Evolutionary conservation across 2,888 invertebrate species (phyloP).

Genomic region (Calliopum simillimum): DNA sequence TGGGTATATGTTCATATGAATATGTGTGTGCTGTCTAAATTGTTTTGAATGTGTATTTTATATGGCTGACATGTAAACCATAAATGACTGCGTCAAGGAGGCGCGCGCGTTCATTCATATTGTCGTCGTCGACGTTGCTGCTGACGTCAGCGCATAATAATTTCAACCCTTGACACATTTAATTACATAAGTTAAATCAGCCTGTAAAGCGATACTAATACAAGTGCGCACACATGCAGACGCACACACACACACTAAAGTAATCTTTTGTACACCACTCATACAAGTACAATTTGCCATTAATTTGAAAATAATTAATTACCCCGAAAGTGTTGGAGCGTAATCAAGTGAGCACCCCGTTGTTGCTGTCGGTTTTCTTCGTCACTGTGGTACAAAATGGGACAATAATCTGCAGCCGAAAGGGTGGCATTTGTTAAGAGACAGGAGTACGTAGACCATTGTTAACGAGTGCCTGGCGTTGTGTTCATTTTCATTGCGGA

Average conservation of each 20-base stretch:
- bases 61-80: background rate
- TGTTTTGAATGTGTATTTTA: conserved; percentile 19
- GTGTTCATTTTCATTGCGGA: conserved; percentile 45
- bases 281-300: conserved; percentile 48
- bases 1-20: conserved; percentile 14
- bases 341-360: conserved; percentile 48
- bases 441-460: too few relatives aligned
- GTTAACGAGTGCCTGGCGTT: too few relatives aligned
- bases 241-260: conserved; percentile 10
- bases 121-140: too few relatives aligned
- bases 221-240: conserved; percentile 26
- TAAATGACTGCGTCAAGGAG: conserved; percentile 4
- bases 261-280: background rate
- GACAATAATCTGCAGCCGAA: background rate
- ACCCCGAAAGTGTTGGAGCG: conserved; percentile 56
- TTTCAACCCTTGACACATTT: conserved; percentile 57
- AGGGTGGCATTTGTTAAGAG: too few relatives aligned
- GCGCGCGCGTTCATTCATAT: background rate
- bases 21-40: background rate
- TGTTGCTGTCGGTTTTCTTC: background rate
- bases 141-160: conserved; percentile 38
- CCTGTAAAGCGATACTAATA: conserved; percentile 47
- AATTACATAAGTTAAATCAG: conserved; percentile 56
- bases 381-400: background rate
- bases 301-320: conserved; percentile 59